phyloP scores from a whole-genome alignment of 2,797 vertebrate genomes.

The Gallinago stenura region DNA sequence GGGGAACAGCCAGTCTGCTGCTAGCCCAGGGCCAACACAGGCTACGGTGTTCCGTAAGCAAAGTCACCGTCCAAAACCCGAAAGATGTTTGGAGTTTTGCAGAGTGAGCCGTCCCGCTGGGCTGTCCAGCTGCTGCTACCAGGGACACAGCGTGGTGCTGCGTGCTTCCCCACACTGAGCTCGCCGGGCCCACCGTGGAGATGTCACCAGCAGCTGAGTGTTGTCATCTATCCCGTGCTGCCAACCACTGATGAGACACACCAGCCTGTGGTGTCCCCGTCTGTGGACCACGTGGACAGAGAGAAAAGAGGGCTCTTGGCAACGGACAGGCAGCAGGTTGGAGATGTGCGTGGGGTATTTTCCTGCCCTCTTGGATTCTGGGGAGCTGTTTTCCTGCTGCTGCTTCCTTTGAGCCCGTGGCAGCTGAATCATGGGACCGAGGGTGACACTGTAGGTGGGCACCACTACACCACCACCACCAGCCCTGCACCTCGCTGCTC shows the following conservation, averaged over 20 bases:
- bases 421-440: background rate
- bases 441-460: background rate
- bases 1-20: background rate
- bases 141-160: background rate
- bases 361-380: background rate
- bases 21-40: background rate
- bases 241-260: background rate
- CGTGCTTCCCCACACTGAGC: background rate
- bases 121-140: rapidly evolving
- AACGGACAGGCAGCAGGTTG: rapidly evolving
- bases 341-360: rapidly evolving
- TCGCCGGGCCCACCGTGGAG: background rate
- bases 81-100: background rate
- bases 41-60: rapidly evolving
- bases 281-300: rapidly evolving
- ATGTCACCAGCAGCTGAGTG: rapidly evolving
- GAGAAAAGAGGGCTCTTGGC: rapidly evolving
- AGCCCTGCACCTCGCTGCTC: background rate
- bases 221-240: background rate
- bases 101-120: rapidly evolving
- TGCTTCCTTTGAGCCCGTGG: rapidly evolving
- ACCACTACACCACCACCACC: background rate
- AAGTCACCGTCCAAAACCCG: background rate
- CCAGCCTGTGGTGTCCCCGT: rapidly evolving
- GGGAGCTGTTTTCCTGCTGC: background rate